Evolutionary conservation across 2,888 invertebrate genomes (phyloP), one percentile per base, ranked within the genome.

Genomic region (Argynnis bischoffii): DNA sequence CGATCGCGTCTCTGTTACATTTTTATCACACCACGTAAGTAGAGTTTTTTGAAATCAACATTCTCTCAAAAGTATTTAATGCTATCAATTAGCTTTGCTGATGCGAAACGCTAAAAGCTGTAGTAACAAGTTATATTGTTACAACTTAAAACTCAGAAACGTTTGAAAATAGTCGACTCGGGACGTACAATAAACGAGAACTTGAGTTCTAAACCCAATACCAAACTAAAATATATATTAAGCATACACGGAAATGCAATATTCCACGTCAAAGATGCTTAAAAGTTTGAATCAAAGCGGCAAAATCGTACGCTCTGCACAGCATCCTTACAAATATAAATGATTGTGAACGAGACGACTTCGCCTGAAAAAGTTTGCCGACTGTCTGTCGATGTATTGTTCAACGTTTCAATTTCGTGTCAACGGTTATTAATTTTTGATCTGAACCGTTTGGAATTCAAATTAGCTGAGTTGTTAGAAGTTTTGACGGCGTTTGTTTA

Each of bases 271-370:
- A 86, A 88, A 82, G 81, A 86, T 86, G 88, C 86, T 90, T 89
- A 90, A 90, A 91, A 90, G 88, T 92, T 91, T 83, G 82, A 86
- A 88, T 90, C 90, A 90, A 91, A 91, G 90, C 88, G 85, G 87
- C 86, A 83, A 87, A 88, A 90, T 89, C 90, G 84, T 90, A 89
- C 82, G 81, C 90, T 88, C 78, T 78, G 89, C 90, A 89, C 85
- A 87, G 91, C 89, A 91, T 89, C 90, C 91, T 90, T 90, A 91
- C 90, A 90, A 90, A 89, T 83, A 83, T 51, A 61, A 57, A 81
- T 85, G 85, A 47, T 35, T 82, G 83, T 89, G 90, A 90, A 91
- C 90, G 90, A 85, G 83, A 86, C 90, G 83, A 86, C 91, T 59
- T 59, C 46, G 76, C 75, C 80, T 82, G 88, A 88, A 90, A 90